Evolutionary conservation across 2,113 vertebrate genomes (phyloP).

Genomic region (Hucho hucho): DNA sequence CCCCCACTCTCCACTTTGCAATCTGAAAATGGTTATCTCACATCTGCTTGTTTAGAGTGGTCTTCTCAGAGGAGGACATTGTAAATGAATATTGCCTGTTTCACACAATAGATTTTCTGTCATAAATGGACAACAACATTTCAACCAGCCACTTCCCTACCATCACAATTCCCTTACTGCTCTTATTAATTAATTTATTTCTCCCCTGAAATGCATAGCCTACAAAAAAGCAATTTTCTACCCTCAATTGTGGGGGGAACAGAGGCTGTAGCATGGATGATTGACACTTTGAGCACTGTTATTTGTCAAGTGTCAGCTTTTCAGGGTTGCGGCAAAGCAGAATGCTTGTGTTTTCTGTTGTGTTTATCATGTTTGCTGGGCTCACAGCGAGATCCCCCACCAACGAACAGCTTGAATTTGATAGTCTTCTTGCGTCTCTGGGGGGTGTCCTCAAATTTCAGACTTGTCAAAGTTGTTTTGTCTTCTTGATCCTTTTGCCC

Average conservation of each 20-base stretch:
- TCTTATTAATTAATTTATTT: conserved; percentile 43
- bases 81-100: neutral
- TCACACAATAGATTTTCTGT: conserved; percentile 1
- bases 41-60: no score
- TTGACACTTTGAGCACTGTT: conserved; percentile 52
- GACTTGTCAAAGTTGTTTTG: conserved; percentile 68
- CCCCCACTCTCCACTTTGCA: conserved; percentile 21
- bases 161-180: neutral
- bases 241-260: conserved; percentile 8
- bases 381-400: conserved; percentile 29
- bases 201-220: conserved; percentile 13
- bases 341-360: conserved; percentile 26
- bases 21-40: neutral
- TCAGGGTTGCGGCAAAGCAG: conserved; percentile 50
- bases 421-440: conserved; percentile 58
- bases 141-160: conserved; percentile 14
- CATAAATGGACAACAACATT: neutral
- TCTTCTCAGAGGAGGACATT: neutral
- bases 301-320: conserved; percentile 60
- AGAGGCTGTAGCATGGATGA: conserved; percentile 14
- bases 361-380: conserved; percentile 39
- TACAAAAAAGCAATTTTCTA: conserved; percentile 17
- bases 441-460: conserved; percentile 66
- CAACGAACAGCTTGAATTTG: conserved; percentile 59
- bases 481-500: conserved; percentile 63